Evolutionary conservation across 2,113 vertebrate species (phyloP).

Genomic region (Indicator maculatus): DNA sequence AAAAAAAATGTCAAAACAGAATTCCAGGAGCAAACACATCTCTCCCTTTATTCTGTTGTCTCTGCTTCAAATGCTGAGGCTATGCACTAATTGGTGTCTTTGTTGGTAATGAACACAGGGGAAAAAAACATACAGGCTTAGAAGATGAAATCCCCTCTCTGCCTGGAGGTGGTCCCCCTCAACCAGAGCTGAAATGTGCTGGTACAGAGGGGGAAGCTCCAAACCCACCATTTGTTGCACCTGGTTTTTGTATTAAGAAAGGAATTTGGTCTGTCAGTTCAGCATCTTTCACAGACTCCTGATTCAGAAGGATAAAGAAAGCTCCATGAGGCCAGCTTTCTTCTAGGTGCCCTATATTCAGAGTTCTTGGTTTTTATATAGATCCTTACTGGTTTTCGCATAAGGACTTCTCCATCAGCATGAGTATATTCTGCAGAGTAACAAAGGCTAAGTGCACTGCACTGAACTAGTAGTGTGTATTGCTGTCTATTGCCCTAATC

Average conservation of each 20-base stretch:
- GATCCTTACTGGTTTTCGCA: slow-evolving; percentile 17
- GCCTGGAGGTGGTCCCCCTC: slow-evolving; percentile 56
- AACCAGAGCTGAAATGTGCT: neutral
- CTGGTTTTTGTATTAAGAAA: slow-evolving; percentile 17
- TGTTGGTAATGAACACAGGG: slow-evolving; percentile 33
- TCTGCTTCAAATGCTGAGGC: slow-evolving; percentile 11
- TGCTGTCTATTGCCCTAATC: neutral
- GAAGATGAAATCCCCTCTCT: slow-evolving; percentile 56
- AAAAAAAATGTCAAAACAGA: slow-evolving; percentile 76
- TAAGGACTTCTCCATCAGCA: neutral
- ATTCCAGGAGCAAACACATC: slow-evolving; percentile 69
- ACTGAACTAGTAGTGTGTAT: neutral
- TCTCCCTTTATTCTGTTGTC: slow-evolving; percentile 62
- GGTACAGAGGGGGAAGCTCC: neutral
- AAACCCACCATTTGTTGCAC: slow-evolving; percentile 10
- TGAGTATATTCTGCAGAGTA: neutral
- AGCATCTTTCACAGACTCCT: neutral
- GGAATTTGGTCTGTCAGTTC: neutral
- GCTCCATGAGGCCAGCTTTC: neutral
- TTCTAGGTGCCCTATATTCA: neutral
- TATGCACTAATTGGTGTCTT: slow-evolving; percentile 75
- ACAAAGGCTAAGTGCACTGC: neutral
- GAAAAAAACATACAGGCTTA: slow-evolving; percentile 3
- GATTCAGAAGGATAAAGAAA: slow-evolving; percentile 19
- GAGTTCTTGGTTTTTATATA: slow-evolving; percentile 9